Percentiles rank a stretch among this genome's conserved stretches.
phyloP scores from a whole-genome alignment of 2,113 vertebrate genomes.

The Neolamprologus tretocephalus region DNA sequence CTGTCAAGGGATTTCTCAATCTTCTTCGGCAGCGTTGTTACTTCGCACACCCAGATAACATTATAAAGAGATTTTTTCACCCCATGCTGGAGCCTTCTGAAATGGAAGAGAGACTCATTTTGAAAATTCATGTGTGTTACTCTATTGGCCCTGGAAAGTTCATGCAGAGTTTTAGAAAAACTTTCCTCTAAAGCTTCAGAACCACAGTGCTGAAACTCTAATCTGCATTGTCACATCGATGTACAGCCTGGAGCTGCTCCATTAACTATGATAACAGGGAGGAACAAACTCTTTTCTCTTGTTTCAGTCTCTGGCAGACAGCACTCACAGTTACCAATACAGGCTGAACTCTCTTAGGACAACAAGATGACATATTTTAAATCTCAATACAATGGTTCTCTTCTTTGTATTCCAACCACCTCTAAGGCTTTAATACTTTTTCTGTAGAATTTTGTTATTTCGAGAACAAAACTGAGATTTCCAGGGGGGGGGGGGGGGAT shows the following conservation, averaged over 20 bases:
- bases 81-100: not conserved
- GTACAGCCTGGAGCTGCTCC: conserved; percentile 48
- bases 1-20: not conserved
- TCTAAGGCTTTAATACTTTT: not conserved
- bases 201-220: conserved; percentile 22
- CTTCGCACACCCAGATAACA: conserved; percentile 1
- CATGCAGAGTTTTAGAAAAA: conserved; percentile 15
- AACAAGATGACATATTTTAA: conserved; percentile 34
- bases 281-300: conserved; percentile 33
- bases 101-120: conserved; percentile 20
- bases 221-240: conserved; percentile 50
- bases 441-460: not conserved
- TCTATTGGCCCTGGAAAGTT: conserved; percentile 36
- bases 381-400: not conserved
- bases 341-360: conserved; percentile 43
- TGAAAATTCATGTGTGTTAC: not conserved
- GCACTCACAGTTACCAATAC: conserved; percentile 28
- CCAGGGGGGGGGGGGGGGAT: not conserved
- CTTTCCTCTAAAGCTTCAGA: conserved; percentile 22
- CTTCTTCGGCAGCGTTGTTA: not conserved
- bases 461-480: conserved; percentile 5
- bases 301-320: conserved; percentile 30
- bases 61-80: not conserved
- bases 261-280: conserved; percentile 55
- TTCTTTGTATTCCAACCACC: conserved; percentile 15